Evolutionary conservation across 2,113 vertebrate species (phyloP).

Genomic region (Apodemus speciosus): DNA sequence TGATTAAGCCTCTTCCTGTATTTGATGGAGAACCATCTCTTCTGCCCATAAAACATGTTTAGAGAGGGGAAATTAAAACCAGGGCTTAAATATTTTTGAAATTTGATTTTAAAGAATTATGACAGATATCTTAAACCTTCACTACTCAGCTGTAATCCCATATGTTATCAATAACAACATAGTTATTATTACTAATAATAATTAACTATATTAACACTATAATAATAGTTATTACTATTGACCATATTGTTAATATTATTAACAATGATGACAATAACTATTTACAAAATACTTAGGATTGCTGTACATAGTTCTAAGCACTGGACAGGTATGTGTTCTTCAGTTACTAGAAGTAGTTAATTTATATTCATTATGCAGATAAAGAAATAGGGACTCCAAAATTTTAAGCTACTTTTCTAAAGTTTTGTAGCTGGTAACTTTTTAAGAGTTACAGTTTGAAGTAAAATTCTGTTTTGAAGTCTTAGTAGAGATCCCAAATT

Average conservation of each 20-base stretch:
- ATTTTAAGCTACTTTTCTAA: not conserved
- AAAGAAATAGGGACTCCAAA: not conserved
- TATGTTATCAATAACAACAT: not conserved
- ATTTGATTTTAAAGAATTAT: slow-evolving; percentile 9
- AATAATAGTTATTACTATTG: not conserved
- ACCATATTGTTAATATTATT: not conserved
- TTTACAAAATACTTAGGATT: not conserved
- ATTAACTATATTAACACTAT: not conserved
- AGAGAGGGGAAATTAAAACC: not conserved
- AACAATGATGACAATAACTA: not conserved
- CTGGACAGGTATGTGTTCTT: not conserved
- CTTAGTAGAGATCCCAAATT: not conserved
- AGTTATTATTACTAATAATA: not conserved
- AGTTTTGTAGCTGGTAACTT: not conserved
- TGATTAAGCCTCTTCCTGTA: not conserved
- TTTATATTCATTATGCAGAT: not conserved
- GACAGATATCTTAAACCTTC: not conserved
- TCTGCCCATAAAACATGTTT: not conserved
- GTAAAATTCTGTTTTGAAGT: not conserved
- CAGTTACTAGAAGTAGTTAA: not conserved
- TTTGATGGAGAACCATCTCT: too few relatives aligned
- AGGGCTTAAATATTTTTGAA: not conserved
- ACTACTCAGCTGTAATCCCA: not conserved
- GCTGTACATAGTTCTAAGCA: not conserved
- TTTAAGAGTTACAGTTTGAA: not conserved